A percentile compares a stretch with the other conserved stretches of the same genome.
Evolutionary conservation across 2,113 vertebrate species (phyloP).

Genomic region (Panthera uncia): DNA sequence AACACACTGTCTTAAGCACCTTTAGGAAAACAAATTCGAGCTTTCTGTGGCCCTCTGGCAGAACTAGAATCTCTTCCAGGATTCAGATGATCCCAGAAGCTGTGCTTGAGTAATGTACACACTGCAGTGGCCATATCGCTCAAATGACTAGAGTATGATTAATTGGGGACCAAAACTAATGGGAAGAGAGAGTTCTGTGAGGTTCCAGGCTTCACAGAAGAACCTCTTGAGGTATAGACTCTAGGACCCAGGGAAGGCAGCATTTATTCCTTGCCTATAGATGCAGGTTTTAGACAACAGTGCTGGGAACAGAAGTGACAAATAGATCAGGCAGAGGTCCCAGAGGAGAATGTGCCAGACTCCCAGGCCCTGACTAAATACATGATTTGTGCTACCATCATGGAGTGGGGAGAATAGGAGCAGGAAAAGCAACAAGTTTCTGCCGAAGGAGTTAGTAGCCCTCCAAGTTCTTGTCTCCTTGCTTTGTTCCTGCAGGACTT

Average conservation of each 20-base stretch:
- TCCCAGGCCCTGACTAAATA: not conserved
- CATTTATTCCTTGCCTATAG: not conserved
- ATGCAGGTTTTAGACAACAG: conserved; percentile 11
- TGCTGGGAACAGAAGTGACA: not conserved
- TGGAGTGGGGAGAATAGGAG: not conserved
- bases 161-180: not conserved
- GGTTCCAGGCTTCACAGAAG: not conserved
- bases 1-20: not conserved
- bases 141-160: not conserved
- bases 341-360: not conserved
- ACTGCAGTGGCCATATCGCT: not conserved
- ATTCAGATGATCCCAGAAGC: conserved; percentile 12
- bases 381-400: not conserved
- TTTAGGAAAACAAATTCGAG: conserved; percentile 9
- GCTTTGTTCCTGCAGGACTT: not conserved
- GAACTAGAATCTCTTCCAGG: not conserved
- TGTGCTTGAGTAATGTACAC: not conserved
- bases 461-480: not conserved
- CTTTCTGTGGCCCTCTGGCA: not conserved
- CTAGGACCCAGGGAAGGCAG: not conserved
- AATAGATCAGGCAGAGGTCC: not conserved
- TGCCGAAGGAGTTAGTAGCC: not conserved
- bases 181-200: not conserved
- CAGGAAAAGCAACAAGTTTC: not conserved
- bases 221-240: not conserved